Conservation (phyloP, 2,797 vertebrate genomes). For the Strix occidentalis region DNA sequence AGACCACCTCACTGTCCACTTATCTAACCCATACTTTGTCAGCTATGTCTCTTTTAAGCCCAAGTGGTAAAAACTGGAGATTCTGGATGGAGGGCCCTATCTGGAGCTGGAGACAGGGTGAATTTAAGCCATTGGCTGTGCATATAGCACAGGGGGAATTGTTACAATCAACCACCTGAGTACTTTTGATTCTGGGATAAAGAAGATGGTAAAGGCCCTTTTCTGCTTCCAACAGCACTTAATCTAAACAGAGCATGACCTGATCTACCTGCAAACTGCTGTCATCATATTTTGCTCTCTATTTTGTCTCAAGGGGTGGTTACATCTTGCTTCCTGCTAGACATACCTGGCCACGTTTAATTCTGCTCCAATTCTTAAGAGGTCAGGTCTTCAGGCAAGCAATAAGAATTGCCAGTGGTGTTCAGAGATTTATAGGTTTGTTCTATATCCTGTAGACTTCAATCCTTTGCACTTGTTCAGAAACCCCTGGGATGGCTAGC, state of each 20-base stretch:
- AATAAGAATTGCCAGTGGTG: background rate
- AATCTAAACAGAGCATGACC: slow-evolving; percentile 34
- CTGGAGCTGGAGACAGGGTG: background rate
- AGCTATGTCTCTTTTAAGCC: background rate
- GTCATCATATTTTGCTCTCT: slow-evolving; percentile 11
- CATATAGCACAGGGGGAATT: background rate
- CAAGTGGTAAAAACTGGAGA: background rate
- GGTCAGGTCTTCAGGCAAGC: slow-evolving; percentile 31
- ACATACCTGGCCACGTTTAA: background rate
- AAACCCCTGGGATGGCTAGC: background rate
- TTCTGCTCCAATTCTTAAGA: slow-evolving; percentile 41
- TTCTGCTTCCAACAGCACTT: background rate
- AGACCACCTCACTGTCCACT: background rate
- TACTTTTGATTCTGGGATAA: background rate
- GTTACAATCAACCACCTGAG: background rate
- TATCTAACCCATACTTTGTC: background rate
- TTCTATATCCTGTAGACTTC: background rate
- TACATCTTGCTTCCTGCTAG: background rate
- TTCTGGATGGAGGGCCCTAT: background rate
- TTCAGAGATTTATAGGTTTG: slow-evolving; percentile 20
- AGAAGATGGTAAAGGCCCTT: background rate
- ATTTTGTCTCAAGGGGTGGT: background rate
- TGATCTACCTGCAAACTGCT: background rate
- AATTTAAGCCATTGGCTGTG: background rate
- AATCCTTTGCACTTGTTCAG: background rate